Evolutionary conservation across 2,113 vertebrate genomes (phyloP), one percentile per base, ranked within the genome.

Genomic region (Mirounga angustirostris): DNA sequence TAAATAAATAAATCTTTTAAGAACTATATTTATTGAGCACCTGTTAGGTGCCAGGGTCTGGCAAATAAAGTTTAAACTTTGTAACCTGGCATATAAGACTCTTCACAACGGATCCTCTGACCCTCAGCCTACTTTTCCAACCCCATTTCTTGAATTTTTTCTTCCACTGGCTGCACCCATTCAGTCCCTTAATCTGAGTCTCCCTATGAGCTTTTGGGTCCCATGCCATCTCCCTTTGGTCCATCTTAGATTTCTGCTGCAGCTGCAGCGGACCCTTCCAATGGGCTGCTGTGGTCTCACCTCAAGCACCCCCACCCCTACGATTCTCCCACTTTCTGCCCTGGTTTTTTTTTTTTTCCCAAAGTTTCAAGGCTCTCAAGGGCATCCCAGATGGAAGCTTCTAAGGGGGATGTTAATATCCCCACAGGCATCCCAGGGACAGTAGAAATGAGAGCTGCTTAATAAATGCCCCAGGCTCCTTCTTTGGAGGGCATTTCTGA

Each of bases 31-130:
- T 69, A 50, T 18, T 76, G 89, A 94, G 43, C 2, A 71, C 63
- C 56, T 80, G 6, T 3, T 22, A 85, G 59, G n/a, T 79, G 12
- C 83, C 63, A 86, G n/a, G 5, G 22, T 19, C 67, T 83, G 18
- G 63, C 50, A 93, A 69, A 74, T 74, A 28, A 95, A 94, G 36
- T 79, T 89, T 78, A 54, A 87, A 71, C 46, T 54, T 61, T 61
- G 30, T 82, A 95, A 50, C n/a, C 73, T 91, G 73, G 71, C 21
- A 33, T 46, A 19, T 21, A 15, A 58, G 54, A 15, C 18, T 33
- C 78, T 93, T 86, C 24, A 63, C 76, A 73, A n/a, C 26, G 36
- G 28, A 4, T 71, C n/a, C 46, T 63, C 94, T 86, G 46, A 92
- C 30, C 59, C 52, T 40, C n/a, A 67, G 65, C 59, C 67, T 65